Evolutionary conservation across 2,797 vertebrate species (phyloP).

Genomic region (Sebastes vulpes): DNA sequence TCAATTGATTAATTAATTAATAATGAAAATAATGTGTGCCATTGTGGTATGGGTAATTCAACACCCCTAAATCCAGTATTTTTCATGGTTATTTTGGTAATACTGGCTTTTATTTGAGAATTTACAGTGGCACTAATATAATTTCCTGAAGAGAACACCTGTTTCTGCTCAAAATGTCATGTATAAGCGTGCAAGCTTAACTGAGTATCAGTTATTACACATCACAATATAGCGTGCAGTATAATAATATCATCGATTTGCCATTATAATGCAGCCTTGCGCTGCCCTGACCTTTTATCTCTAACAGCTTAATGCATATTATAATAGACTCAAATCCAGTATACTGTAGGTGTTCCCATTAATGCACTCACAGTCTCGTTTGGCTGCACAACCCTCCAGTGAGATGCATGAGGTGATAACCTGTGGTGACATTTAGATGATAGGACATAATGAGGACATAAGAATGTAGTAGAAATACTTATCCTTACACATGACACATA

Average conservation of each 20-base stretch:
- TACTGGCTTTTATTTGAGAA: neutral
- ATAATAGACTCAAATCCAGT: neutral
- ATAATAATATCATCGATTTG: neutral
- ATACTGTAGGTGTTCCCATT: neutral
- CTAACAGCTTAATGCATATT: neutral
- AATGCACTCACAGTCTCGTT: neutral
- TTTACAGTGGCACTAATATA: neutral
- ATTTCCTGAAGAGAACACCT: neutral
- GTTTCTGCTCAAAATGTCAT: neutral
- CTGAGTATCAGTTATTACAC: neutral
- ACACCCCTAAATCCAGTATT: neutral
- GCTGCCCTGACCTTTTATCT: constrained; percentile 11
- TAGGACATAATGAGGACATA: constrained; percentile 14
- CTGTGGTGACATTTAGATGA: constrained; percentile 26
- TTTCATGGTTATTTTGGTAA: neutral
- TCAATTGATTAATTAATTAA: neutral
- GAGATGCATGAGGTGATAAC: constrained; percentile 5
- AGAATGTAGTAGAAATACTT: neutral
- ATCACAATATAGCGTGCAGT: neutral
- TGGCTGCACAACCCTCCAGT: neutral
- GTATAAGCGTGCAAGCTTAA: neutral
- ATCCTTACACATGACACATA: neutral
- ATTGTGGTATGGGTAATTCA: neutral
- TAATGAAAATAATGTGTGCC: neutral
- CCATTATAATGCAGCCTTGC: neutral